Base-by-base conservation (phyloP, 2,113 vertebrate genomes). In the Meles meles region DNA sequence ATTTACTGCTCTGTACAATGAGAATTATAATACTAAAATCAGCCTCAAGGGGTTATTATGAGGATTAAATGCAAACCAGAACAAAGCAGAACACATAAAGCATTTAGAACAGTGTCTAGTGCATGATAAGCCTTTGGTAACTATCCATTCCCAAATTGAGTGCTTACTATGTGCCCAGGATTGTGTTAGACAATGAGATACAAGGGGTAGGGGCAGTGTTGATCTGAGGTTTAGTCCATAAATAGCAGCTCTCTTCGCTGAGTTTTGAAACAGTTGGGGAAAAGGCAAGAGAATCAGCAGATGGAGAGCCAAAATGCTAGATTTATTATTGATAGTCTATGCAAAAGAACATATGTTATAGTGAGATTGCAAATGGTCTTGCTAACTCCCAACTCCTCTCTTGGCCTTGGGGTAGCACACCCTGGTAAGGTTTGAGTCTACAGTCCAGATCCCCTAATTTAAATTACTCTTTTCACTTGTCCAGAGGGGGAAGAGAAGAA, bases 141-240 rank as follows among this genome's bases (percentile, higher is more conserved):
- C 21, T 42, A 29, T 74, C 87, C 49, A 49, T 57, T 69, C 29
- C 25, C n/a, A 7, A 72, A 72, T 25, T 20, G 7, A 88, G 3
- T 18, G 7, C 5, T 89, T 44, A 2, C 7, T 42, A 6, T 31
- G 27, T 52, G 15, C 37, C 47, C 18, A 57, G 3, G 37, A 59
- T 42, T 80, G 18, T 57, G 49, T 55, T 21, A 72, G 52, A 59
- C 72, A 85, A 31, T 23, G 15, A 52, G 44, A 82, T 10, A 49
- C 0, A 12, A n/a, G 1, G 18, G 34, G 1, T 4, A 12, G 25
- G 21, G 14, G 3, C 3, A 25, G 72, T 11, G 20, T 39, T 6
- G 12, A 3, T 42, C 81, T 85, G 5, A 27, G 34, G 29, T 25
- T 59, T 14, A 31, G 20, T 44, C 21, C 21, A 20, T 18, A 71